A percentile compares a stretch with the other conserved stretches of the same genome.
These are phyloP conservation scores for Sparus aurata DNA, from an alignment of 2,797 vertebrate species.

Conservation along the genomic window DNA sequence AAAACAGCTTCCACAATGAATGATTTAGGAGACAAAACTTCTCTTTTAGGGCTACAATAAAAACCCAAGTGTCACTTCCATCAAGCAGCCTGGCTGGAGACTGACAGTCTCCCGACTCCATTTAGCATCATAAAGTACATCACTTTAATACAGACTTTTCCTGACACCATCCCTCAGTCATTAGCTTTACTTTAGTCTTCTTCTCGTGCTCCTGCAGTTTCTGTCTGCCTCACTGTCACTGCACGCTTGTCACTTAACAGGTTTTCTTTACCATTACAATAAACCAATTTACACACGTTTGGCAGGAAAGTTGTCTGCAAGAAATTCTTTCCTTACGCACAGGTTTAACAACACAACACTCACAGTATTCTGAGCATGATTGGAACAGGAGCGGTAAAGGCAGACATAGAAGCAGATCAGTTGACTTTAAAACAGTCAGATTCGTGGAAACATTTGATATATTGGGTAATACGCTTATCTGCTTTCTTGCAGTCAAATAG, in stretches of 20 bases:
- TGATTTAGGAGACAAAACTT: conserved; percentile 72
- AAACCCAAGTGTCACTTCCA: conserved; percentile 64
- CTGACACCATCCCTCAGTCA: conserved; percentile 52
- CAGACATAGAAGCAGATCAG: not conserved
- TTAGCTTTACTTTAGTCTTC: conserved; percentile 31
- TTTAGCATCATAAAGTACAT: conserved; percentile 69
- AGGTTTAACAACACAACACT: no score
- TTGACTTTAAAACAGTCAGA: not conserved
- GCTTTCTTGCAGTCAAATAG: not conserved
- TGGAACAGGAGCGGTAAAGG: not conserved
- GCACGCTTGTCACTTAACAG: conserved; percentile 21
- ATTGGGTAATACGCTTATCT: not conserved
- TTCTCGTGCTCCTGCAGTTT: conserved; percentile 11
- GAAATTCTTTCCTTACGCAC: no score
- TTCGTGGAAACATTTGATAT: not conserved
- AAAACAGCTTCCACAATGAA: conserved; percentile 52
- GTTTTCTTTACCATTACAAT: conserved; percentile 15
- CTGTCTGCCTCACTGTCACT: conserved; percentile 10
- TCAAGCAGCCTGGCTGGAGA: conserved; percentile 58
- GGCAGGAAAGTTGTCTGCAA: conserved; percentile 22
- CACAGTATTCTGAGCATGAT: no score
- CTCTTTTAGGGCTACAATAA: conserved; percentile 71
- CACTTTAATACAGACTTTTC: conserved; percentile 56
- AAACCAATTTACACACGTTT: conserved; percentile 30
- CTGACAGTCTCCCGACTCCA: conserved; percentile 63